These are phyloP conservation scores for Spodoptera picta DNA, from an alignment of 2,888 invertebrate genomes.

Conservation along the genomic window DNA sequence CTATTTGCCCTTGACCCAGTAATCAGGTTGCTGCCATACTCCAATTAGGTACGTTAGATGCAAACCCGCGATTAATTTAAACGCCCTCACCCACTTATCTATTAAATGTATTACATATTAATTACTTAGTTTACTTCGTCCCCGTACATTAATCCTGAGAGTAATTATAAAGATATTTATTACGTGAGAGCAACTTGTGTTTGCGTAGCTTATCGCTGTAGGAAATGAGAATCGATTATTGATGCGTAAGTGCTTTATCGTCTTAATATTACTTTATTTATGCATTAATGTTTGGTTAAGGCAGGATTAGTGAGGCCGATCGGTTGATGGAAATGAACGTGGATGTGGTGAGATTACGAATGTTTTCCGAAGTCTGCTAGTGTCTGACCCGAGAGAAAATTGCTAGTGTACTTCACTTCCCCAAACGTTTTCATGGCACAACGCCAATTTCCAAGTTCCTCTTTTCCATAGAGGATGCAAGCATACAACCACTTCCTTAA, in stretches of 20 bases:
- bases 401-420: conserved; percentile 5
- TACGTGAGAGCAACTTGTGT: conserved; percentile 13
- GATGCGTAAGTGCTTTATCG: conserved; percentile 4
- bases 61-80: conserved; percentile 12
- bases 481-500: conserved; percentile 27
- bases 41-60: conserved; percentile 19
- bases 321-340: not conserved
- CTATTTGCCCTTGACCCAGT: conserved; percentile 30
- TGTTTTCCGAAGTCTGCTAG: conserved; percentile 1
- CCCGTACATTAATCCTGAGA: conserved; percentile 13
- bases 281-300: too few relatives aligned
- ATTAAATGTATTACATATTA: conserved; percentile 34
- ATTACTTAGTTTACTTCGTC: conserved; percentile 23
- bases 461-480: conserved; percentile 27
- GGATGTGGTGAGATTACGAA: not conserved
- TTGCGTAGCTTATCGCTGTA: conserved; percentile 21
- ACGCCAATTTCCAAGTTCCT: conserved; percentile 16
- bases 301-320: not conserved
- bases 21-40: conserved; percentile 5
- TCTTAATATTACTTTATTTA: too few relatives aligned
- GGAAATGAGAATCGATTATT: conserved; percentile 30
- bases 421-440: conserved; percentile 19
- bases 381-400: conserved; percentile 6
- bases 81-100: conserved; percentile 4
- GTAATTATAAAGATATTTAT: conserved; percentile 17